Conservation (phyloP, 2,113 vertebrate genomes). For the Prunella himalayana region DNA sequence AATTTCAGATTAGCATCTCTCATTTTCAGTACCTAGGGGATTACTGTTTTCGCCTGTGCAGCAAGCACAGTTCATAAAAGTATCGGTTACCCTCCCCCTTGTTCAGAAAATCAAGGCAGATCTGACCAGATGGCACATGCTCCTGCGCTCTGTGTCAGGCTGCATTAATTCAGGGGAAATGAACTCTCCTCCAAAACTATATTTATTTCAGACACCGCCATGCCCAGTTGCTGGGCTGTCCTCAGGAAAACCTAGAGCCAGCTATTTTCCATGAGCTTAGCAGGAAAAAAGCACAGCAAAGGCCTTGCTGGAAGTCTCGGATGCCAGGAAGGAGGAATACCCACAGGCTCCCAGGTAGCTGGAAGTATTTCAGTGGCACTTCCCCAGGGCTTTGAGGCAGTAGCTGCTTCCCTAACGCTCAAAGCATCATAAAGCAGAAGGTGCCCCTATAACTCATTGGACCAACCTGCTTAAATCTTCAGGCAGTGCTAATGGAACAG, state of each 20-base stretch:
- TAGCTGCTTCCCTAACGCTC: neutral
- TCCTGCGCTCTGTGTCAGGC: conserved; percentile 30
- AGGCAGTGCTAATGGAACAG: neutral
- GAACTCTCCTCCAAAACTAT: conserved; percentile 57
- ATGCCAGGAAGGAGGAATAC: neutral
- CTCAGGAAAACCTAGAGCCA: conserved; percentile 41
- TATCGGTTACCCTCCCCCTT: conserved; percentile 61
- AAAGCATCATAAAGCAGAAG: neutral
- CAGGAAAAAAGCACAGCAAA: neutral
- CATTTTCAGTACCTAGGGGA: conserved; percentile 20
- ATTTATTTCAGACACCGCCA: conserved; percentile 55
- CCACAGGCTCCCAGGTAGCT: neutral
- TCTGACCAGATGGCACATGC: conserved; percentile 60
- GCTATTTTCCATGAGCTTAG: neutral
- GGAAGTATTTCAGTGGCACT: neutral
- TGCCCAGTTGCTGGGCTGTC: conserved; percentile 43
- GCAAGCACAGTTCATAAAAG: conserved; percentile 35
- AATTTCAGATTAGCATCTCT: conserved; percentile 56
- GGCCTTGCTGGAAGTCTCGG: neutral
- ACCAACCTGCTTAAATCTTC: neutral
- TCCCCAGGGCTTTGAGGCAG: neutral
- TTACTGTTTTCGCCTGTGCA: neutral
- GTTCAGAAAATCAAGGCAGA: conserved; percentile 61
- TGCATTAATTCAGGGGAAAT: conserved; percentile 63
- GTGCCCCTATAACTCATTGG: neutral